These are phyloP conservation scores for Nowickia ferox DNA, from an alignment of 2,888 invertebrate species.

Conservation along the genomic window DNA sequence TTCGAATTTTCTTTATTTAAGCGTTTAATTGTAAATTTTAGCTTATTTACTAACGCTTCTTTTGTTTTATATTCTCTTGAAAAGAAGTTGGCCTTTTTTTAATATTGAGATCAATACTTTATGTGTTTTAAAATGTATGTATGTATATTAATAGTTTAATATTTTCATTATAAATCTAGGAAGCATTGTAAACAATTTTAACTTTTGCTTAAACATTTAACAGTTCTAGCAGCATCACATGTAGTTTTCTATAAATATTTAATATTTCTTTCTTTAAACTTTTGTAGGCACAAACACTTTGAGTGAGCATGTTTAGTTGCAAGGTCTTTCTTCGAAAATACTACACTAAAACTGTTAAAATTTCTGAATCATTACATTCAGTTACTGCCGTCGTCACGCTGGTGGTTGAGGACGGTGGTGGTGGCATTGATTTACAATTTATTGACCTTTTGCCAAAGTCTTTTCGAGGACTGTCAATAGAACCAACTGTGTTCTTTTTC, in stretches of 20 bases:
- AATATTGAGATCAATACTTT: constrained; percentile 69
- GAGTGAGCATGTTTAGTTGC: constrained; percentile 59
- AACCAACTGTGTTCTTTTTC: constrained; percentile 91
- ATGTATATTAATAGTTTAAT: constrained; percentile 38
- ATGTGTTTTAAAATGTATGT: constrained; percentile 30
- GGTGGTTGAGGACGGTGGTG: constrained; percentile 72
- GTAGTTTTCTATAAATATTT: constrained; percentile 31
- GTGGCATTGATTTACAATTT: constrained; percentile 83
- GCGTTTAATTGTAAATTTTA: neutral
- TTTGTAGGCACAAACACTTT: constrained; percentile 69
- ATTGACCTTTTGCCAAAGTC: constrained; percentile 91
- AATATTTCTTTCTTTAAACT: constrained; percentile 6
- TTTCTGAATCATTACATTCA: constrained; percentile 81
- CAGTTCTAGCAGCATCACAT: constrained; percentile 71
- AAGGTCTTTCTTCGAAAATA: constrained; percentile 21
- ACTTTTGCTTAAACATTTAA: constrained; percentile 55
- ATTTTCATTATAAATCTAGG: constrained; percentile 43
- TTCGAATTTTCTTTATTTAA: constrained; percentile 2
- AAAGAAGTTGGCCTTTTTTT: constrained; percentile 68
- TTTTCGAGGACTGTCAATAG: constrained; percentile 85
- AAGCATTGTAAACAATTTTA: constrained; percentile 19
- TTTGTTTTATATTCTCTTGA: constrained; percentile 60
- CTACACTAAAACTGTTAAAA: constrained; percentile 85
- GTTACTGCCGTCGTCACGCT: constrained; percentile 74
- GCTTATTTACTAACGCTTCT: constrained; percentile 6